Base-by-base conservation (phyloP, 2,113 vertebrate genomes). In the Carassius auratus region DNA sequence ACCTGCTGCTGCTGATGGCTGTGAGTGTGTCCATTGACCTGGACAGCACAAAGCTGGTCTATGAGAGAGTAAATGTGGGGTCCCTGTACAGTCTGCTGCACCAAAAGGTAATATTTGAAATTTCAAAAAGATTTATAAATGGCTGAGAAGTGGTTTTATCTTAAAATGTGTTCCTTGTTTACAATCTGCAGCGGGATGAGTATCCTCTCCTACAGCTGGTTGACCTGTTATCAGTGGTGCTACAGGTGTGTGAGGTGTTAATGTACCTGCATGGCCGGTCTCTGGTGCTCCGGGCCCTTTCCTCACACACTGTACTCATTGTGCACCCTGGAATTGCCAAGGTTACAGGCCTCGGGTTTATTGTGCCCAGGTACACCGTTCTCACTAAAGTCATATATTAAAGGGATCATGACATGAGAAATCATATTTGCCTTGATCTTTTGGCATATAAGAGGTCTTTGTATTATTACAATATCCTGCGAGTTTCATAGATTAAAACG, bases 161-260 rank as follows among this genome's bases (percentile, higher is more conserved):
- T 55, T 10, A 59, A 8, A 50, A 26, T 38, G n/a, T 7, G 30
- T 59, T 10, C 17, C 15, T 8, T 23, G 13, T 30, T 77, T 45
- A 13, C 38, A 17, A n/a, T 30, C 12, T 45, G 6, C 69, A 93
- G 92, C 48, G 89, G 19, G 85, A 76, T 0, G 83, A 92, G 61
- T 90, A 89, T 64, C 90, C 91, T 0, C 9, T 52, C 3, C 38
- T 90, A 21, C 90, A 81, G 38, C 69, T 75, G 9, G 82, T 77
- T 42, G 86, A 79, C 77, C 59, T 91, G 86, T 73, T 92, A 48
- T 84, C 30, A n/a, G 84, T 94, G 81, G 77, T 94, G n/a, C 86
- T 94, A 62, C 95, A 96, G 89, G 93, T 93, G 59, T 92, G 92
- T 61, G 93, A 95, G 45, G 94, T 92, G 0, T 92, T 95, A 86